These are phyloP conservation scores for Aspidiotus destructor DNA, from an alignment of 2,888 invertebrate genomes.

Conservation along the genomic window DNA sequence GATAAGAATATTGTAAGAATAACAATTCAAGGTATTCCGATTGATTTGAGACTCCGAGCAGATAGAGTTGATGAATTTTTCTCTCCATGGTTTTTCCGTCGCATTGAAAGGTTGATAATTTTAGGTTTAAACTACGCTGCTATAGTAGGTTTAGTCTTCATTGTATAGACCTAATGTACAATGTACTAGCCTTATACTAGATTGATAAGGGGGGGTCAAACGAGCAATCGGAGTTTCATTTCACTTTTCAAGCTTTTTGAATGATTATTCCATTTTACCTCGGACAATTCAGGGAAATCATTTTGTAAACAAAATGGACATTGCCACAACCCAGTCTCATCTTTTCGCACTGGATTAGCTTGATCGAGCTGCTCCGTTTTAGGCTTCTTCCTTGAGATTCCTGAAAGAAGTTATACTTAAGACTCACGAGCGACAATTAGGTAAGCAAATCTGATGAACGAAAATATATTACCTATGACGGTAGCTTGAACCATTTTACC, in stretches of 20 bases:
- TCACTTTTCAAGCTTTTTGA: no score
- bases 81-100: no score
- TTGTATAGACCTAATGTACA: no score
- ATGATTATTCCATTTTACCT: constrained; percentile 43
- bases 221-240: neutral
- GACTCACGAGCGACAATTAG: neutral
- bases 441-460: neutral
- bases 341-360: constrained; percentile 89
- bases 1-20: no score
- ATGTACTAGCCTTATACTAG: no score
- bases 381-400: constrained; percentile 78
- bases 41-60: no score
- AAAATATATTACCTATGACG: constrained; percentile 46
- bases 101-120: no score
- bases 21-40: no score
- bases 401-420: constrained; percentile 40
- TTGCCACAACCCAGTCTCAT: constrained; percentile 91
- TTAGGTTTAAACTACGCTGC: no score
- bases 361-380: constrained; percentile 88
- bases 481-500: constrained; percentile 74
- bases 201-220: no score
- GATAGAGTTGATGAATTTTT: no score
- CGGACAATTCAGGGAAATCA: constrained; percentile 89
- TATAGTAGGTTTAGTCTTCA: no score
- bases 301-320: constrained; percentile 95